Percentiles rank a stretch among this genome's conserved stretches.
phyloP scores from a whole-genome alignment of 35 echinoderm and acorn worm genomes.

The Lytechinus pictus region DNA sequence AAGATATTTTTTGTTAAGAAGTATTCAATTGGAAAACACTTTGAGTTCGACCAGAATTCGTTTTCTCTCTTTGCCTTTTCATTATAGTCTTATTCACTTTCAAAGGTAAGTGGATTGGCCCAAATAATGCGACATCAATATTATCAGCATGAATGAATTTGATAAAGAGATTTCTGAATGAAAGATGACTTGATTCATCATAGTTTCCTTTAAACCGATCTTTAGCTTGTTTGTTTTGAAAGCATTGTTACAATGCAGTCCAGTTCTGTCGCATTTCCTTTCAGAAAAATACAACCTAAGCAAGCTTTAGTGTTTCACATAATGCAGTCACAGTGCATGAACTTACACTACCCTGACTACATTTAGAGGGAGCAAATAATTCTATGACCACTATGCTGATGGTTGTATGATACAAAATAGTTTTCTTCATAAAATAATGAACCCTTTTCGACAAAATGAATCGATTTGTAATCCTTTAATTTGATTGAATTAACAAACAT shows the following conservation, averaged over 20 bases:
- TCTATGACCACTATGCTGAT: no score
- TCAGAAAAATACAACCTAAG: neutral
- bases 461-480: no score
- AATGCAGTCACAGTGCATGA: no score
- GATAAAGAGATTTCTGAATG: neutral
- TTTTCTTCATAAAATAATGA: no score
- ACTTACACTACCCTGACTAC: no score
- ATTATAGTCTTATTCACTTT: neutral
- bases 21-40: neutral
- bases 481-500: no score
- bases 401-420: no score
- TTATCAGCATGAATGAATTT: neutral
- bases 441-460: no score
- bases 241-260: neutral
- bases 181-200: neutral
- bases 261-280: neutral
- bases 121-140: neutral
- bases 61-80: neutral
- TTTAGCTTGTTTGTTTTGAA: neutral
- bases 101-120: neutral
- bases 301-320: no score
- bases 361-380: no score
- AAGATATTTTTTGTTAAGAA: neutral
- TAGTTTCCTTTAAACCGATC: neutral
- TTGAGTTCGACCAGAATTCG: neutral